These are phyloP conservation scores for Phallusia fumigata DNA, from an alignment of 23 tunicate genomes.

Conservation along the genomic window DNA sequence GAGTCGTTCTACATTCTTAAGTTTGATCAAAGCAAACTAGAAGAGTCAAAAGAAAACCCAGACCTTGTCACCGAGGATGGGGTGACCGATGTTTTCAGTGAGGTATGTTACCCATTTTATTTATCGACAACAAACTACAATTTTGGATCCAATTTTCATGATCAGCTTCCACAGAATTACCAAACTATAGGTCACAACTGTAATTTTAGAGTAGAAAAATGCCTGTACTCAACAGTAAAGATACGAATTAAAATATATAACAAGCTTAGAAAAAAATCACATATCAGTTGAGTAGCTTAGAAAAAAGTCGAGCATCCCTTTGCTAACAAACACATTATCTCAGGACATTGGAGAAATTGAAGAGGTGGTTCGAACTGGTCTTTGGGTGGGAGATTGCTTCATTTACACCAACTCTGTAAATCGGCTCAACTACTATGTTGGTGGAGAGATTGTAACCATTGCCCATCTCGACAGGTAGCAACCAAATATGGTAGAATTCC, in stretches of 20 bases:
- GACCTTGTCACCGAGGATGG: constrained; percentile 85
- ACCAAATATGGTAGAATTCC: too few species aligned
- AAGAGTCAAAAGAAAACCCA: constrained; percentile 86
- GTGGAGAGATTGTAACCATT: constrained; percentile 97
- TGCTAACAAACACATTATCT: too few species aligned
- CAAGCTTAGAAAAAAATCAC: too few species aligned
- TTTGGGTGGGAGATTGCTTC: constrained; percentile 98
- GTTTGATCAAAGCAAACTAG: constrained; percentile 72
- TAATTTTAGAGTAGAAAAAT: too few species aligned
- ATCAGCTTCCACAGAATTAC: too few species aligned
- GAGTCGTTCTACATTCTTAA: constrained; percentile 92
- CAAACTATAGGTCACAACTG: too few species aligned
- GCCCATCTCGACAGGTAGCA: constrained; percentile 93
- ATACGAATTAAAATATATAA: too few species aligned
- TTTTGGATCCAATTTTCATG: too few species aligned
- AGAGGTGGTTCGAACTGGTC: constrained; percentile 91
- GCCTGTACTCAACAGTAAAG: too few species aligned
- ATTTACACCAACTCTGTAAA: constrained; percentile 96
- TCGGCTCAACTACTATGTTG: constrained; percentile 93
- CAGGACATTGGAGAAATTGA: constrained; percentile 87
- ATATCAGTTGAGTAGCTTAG: too few species aligned
- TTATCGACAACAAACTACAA: too few species aligned
- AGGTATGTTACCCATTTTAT: constrained; percentile 49
- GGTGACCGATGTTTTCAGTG: constrained; percentile 63
- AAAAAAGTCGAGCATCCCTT: too few species aligned